Evolutionary conservation across 2,888 invertebrate genomes (phyloP), one percentile per base, ranked within the genome.

Genomic region (Drosophila nigricruria): DNA sequence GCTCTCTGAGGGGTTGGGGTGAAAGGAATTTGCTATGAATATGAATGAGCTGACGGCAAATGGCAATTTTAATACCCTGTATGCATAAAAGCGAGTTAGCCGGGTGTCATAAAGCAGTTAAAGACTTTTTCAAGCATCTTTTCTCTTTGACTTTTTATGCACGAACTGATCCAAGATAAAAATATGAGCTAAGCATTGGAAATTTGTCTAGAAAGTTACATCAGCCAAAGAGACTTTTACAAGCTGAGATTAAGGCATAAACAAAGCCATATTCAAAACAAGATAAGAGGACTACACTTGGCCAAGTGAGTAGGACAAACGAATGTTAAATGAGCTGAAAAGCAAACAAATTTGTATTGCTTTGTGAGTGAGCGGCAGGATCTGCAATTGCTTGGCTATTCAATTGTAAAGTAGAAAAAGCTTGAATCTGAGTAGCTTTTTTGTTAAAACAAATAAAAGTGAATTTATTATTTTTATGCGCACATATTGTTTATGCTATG

Each of bases 41-140:
- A 82, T 85, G 82, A 82, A 82, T 85, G 82, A 85, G 80, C 63
- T 77, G 68, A 50, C 32, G n/a, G 42, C 49, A 43, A 71, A 74
- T 57, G 70, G 60, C 45, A 58, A 67, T 62, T 50, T 66, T 57
- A 30, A 73, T 77, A 77, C 75, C 77, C 68, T 64, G 43, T 63
- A 61, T 49, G n/a, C 9, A 20, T 16, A 14, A 25, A 10, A 60
- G 5, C n/a, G 25, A 18, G 9, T 42, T 10, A 32, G 8, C 32
- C 36, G 59, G 30, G 59, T 40, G 27, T 36, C 67, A 50, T 43
- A 49, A 62, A 50, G 34, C 50, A 25, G 34, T 20, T 9, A 9
- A 38, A 60, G 12, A 18, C 27, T 1, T 23, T 10, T 12, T 32
- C 20, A 20, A 14, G 30, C 30, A 9, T 45, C 4, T 25, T 25